Conservation (phyloP, 2,888 invertebrate genomes). For the Andrena bucephala region DNA sequence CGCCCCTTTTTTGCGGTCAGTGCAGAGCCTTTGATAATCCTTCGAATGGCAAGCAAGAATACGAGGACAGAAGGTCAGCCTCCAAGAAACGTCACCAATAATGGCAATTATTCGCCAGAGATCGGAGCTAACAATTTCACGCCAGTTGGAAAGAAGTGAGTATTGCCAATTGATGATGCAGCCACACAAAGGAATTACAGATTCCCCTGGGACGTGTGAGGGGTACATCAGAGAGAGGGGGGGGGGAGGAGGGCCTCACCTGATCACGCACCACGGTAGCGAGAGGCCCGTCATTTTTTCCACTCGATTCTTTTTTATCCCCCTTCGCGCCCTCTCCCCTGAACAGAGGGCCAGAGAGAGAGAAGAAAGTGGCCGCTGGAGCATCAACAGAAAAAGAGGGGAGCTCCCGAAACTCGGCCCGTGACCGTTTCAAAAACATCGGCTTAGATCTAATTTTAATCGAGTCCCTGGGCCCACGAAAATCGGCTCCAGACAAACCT, state of each 20-base stretch:
- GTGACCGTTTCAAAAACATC: constrained; percentile 78
- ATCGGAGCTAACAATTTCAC: not conserved
- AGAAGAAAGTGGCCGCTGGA: constrained; percentile 46
- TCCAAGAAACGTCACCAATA: not conserved
- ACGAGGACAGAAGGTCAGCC: not conserved
- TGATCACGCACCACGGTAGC: constrained; percentile 83
- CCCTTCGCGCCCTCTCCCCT: constrained; percentile 56
- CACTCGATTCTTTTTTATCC: constrained; percentile 74
- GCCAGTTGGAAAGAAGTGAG: not conserved
- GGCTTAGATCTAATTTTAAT: constrained; percentile 82
- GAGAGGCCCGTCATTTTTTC: constrained; percentile 82
- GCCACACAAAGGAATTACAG: constrained; percentile 47
- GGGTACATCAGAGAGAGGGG: constrained; percentile 47
- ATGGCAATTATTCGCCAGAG: not conserved
- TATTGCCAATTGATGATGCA: constrained; percentile 44
- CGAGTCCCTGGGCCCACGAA: constrained; percentile 59
- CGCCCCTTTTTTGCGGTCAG: no score
- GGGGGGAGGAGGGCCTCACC: constrained; percentile 62
- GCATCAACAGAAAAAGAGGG: constrained; percentile 35
- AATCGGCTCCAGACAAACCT: constrained; percentile 27
- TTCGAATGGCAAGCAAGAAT: not conserved
- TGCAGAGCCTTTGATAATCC: no score
- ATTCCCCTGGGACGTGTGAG: constrained; percentile 48
- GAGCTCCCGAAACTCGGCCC: constrained; percentile 49
- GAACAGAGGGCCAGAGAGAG: constrained; percentile 47